Conservation (phyloP, 2,113 vertebrate species). For the Cacatua alba region DNA sequence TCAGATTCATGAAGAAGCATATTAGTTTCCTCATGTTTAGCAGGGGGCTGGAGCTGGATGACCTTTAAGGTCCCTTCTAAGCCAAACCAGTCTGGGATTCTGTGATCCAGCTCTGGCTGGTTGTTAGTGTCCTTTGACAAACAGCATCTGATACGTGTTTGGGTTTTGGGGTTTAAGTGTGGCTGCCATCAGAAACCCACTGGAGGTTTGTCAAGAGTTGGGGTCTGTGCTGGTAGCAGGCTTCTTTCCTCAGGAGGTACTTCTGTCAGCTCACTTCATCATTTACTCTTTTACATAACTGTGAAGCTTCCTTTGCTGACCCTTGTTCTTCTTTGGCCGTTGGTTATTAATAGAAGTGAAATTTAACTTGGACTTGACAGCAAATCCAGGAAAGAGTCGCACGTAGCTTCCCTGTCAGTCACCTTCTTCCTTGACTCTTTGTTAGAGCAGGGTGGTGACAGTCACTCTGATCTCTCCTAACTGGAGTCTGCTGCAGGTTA, state of each 20-base stretch:
- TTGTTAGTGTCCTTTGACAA: background rate
- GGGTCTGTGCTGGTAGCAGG: background rate
- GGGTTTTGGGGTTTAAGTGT: background rate
- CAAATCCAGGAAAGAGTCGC: background rate
- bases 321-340: background rate
- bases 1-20: background rate
- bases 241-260: background rate
- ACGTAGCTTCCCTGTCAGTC: background rate
- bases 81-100: background rate
- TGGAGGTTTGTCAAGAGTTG: background rate
- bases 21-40: background rate
- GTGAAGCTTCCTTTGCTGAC: background rate
- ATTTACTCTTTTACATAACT: background rate
- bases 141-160: background rate
- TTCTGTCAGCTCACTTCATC: background rate
- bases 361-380: background rate
- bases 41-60: background rate
- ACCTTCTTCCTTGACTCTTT: background rate
- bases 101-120: background rate
- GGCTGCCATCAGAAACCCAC: background rate
- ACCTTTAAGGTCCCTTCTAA: background rate
- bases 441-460: background rate
- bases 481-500: background rate
- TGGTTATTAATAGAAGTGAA: background rate
- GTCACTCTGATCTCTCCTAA: background rate